These are phyloP conservation scores for Calyptommatus sinebrachiatus DNA, from an alignment of 2,113 vertebrate genomes.

Conservation along the genomic window DNA sequence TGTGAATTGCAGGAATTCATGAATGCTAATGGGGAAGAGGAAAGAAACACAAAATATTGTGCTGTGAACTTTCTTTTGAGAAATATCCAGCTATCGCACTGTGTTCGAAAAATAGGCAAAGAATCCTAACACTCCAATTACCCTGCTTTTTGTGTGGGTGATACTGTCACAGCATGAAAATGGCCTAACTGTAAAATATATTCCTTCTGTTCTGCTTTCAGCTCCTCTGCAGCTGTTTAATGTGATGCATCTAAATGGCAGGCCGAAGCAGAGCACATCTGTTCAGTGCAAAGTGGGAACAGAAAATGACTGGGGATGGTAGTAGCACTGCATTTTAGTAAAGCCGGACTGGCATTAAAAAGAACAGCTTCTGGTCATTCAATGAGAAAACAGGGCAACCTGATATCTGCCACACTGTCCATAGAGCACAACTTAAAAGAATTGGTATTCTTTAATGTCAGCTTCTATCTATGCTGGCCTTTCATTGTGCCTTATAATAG, in stretches of 20 bases:
- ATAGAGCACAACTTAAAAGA: neutral
- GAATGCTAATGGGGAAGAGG: too few relatives aligned
- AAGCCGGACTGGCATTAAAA: neutral
- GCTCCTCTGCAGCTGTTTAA: neutral
- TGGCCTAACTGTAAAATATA: neutral
- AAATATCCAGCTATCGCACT: neutral
- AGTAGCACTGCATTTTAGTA: neutral
- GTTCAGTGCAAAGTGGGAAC: neutral
- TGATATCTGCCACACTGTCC: neutral
- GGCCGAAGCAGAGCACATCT: neutral
- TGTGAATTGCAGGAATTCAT: neutral
- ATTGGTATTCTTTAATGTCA: neutral
- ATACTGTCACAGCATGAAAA: neutral
- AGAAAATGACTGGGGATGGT: neutral
- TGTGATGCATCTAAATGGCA: neutral
- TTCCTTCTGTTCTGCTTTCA: neutral
- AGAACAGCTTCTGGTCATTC: neutral
- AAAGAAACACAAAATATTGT: neutral
- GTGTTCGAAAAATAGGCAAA: neutral
- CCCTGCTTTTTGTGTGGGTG: neutral
- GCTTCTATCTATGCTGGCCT: fast-evolving
- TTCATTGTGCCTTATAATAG: neutral
- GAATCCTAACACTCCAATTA: neutral
- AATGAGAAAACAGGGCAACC: constrained; percentile 7
- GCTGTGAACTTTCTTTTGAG: neutral